Conservation (phyloP, 2,113 vertebrate species). For the Probosciger aterrimus region DNA sequence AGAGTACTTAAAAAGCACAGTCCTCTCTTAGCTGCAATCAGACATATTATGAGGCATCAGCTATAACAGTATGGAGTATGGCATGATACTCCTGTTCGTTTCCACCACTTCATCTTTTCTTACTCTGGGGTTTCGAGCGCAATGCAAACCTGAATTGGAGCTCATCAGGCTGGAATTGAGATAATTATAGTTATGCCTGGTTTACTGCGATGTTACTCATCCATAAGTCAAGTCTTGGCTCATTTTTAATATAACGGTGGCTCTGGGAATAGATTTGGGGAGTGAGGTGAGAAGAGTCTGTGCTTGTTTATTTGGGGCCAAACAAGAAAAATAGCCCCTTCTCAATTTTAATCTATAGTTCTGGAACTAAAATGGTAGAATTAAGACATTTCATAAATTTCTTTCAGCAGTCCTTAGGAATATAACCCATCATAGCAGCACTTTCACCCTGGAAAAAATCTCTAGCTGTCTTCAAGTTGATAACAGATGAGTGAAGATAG, state of each 20-base stretch:
- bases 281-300: neutral
- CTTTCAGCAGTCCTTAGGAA: neutral
- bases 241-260: neutral
- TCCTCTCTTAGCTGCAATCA: neutral
- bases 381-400: neutral
- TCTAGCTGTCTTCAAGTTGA: neutral
- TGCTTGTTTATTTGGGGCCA: neutral
- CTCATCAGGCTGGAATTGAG: neutral
- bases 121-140: neutral
- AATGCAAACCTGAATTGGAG: neutral
- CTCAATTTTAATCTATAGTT: neutral
- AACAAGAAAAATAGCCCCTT: neutral
- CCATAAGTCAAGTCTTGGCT: neutral
- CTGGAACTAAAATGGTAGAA: neutral
- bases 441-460: neutral
- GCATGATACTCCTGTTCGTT: neutral
- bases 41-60: rapidly evolving
- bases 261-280: neutral
- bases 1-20: neutral
- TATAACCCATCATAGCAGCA: neutral
- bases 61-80: neutral
- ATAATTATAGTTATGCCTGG: neutral
- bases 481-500: constrained; percentile 6
- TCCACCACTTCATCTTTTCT: neutral
- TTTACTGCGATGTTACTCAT: neutral